Percentiles rank a stretch among this genome's conserved stretches.
phyloP scores from a whole-genome alignment of 2,113 vertebrate species.

The Actinemys pallida region DNA sequence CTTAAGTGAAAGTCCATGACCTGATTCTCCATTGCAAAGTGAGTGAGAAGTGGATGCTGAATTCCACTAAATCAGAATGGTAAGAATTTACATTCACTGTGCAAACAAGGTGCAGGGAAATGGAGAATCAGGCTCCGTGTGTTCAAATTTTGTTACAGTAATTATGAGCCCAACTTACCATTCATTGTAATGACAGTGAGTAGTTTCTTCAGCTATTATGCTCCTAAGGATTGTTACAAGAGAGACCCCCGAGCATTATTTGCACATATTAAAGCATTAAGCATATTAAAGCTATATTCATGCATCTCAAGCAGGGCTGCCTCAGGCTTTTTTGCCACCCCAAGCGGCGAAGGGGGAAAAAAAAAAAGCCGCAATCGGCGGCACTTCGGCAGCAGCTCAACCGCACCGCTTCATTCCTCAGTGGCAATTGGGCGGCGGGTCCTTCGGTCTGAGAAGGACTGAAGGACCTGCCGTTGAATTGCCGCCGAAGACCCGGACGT shows the following conservation, averaged over 20 bases:
- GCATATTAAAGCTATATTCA: too few relatives aligned
- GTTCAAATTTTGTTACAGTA: neutral
- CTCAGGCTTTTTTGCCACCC: too few relatives aligned
- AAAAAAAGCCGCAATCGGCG: too few relatives aligned
- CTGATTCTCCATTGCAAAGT: neutral
- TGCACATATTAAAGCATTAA: conserved; percentile 16
- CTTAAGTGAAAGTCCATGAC: neutral
- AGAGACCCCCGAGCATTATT: neutral
- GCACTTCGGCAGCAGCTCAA: too few relatives aligned
- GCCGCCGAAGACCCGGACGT: too few relatives aligned
- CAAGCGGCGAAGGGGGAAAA: too few relatives aligned
- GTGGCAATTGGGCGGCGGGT: too few relatives aligned
- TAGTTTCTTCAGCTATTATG: neutral
- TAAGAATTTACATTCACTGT: neutral
- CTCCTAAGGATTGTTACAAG: conserved; percentile 32
- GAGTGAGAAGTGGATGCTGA: neutral
- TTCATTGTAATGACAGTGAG: neutral
- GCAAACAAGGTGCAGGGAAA: neutral
- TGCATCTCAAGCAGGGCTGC: too few relatives aligned
- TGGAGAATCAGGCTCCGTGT: neutral
- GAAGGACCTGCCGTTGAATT: too few relatives aligned
- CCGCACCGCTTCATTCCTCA: neutral
- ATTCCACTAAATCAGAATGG: neutral
- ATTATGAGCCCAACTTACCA: neutral
- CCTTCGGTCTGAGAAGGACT: too few relatives aligned